A percentile compares a stretch with the other conserved stretches of the same genome.
phyloP scores from a whole-genome alignment of 1,140 invertebrate species.

The Papilio xuthus region DNA sequence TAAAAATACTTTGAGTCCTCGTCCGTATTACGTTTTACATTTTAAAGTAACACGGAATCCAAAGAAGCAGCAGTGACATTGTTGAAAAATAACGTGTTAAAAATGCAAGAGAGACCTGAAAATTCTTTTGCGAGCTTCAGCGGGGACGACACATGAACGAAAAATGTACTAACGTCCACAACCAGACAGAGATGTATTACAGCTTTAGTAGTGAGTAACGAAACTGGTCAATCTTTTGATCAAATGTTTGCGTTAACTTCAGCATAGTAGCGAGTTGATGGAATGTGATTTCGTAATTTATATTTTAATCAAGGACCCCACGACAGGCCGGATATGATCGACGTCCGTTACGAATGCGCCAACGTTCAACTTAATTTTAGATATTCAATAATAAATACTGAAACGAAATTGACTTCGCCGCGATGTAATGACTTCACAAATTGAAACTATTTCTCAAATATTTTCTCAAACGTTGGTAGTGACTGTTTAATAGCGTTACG shows the following conservation, averaged over 20 bases:
- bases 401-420: constrained; percentile 31
- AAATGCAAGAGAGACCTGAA: constrained; percentile 31
- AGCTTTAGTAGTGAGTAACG: constrained; percentile 6
- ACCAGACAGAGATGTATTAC: constrained; percentile 32
- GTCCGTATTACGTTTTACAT: constrained; percentile 4
- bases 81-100: constrained; percentile 39
- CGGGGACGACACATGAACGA: constrained; percentile 18
- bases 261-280: constrained; percentile 4
- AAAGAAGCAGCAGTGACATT: constrained; percentile 14
- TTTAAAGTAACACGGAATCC: constrained; percentile 25
- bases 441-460: constrained; percentile 43
- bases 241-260: constrained; percentile 29
- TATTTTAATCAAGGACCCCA: constrained; percentile 58
- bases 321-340: constrained; percentile 53
- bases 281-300: constrained; percentile 52
- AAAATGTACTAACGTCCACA: constrained; percentile 32
- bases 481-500: constrained; percentile 30
- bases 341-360: constrained; percentile 50
- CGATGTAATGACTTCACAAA: constrained; percentile 37
- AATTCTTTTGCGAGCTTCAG: constrained; percentile 11
- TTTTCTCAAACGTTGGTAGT: constrained; percentile 11
- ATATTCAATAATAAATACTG: constrained; percentile 44
- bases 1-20: neutral
- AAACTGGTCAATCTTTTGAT: constrained; percentile 28
- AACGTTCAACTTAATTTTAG: constrained; percentile 46